These are phyloP conservation scores for Seira sanloemensis DNA, from an alignment of 2,888 invertebrate genomes.

Conservation along the genomic window DNA sequence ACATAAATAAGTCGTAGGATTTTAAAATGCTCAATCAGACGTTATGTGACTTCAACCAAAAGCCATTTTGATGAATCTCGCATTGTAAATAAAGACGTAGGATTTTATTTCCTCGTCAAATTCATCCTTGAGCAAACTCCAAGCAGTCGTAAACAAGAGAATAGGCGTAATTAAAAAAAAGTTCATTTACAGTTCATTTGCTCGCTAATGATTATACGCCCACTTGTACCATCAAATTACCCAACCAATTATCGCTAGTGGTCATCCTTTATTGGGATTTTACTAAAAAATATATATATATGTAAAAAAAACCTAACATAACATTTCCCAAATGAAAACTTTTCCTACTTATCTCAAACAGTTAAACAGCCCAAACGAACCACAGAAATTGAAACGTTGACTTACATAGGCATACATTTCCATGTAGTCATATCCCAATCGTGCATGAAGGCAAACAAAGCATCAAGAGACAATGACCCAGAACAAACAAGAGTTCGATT, in stretches of 20 bases:
- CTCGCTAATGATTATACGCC: background rate
- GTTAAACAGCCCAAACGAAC: background rate
- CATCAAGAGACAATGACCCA: constrained; percentile 50
- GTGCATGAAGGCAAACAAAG: background rate
- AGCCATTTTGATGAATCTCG: background rate
- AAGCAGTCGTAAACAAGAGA: background rate
- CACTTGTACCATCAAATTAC: background rate
- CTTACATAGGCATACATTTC: background rate
- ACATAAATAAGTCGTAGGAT: background rate
- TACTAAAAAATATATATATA: background rate
- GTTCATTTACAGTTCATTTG: background rate
- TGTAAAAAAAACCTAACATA: background rate
- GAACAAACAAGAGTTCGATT: constrained; percentile 10
- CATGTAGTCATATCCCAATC: background rate
- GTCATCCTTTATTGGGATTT: background rate
- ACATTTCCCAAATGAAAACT: background rate
- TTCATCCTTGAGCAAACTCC: background rate
- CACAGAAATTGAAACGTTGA: background rate
- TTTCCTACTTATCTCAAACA: background rate
- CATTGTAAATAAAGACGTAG: background rate
- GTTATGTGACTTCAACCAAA: background rate
- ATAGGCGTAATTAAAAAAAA: background rate
- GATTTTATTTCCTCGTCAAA: background rate
- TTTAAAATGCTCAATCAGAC: background rate
- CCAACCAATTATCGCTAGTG: background rate